Conservation (phyloP, 1,140 invertebrate genomes). For the Rhynchophorus ferrugineus region DNA sequence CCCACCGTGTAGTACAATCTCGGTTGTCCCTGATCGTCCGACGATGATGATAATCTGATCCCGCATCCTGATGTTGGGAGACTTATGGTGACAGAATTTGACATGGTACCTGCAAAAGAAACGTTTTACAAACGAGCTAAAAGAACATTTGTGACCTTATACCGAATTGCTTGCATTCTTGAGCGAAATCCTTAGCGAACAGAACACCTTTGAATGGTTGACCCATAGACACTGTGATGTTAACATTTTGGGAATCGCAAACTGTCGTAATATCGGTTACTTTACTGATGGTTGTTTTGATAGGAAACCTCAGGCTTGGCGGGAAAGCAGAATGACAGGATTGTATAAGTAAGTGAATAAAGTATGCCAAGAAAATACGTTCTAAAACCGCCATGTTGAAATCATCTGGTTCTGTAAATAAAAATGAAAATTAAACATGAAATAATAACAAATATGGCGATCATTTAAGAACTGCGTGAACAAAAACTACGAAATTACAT, state of each 20-base stretch:
- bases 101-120: slow-evolving; percentile 39
- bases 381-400: background rate
- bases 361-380: slow-evolving; percentile 4
- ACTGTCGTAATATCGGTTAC: slow-evolving; percentile 28
- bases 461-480: too few species aligned
- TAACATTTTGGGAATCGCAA: slow-evolving; percentile 35
- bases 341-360: background rate
- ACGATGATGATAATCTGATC: slow-evolving; percentile 48
- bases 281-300: slow-evolving; percentile 28
- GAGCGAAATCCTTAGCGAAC: slow-evolving; percentile 62
- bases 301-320: slow-evolving; percentile 25
- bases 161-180: slow-evolving; percentile 55
- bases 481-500: too few species aligned
- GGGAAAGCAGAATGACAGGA: slow-evolving; percentile 26
- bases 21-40: slow-evolving; percentile 40
- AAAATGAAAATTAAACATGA: too few species aligned
- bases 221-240: slow-evolving; percentile 42
- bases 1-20: slow-evolving; percentile 53
- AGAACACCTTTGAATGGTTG: slow-evolving; percentile 59
- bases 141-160: slow-evolving; percentile 11
- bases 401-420: slow-evolving; percentile 9
- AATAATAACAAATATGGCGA: too few species aligned
- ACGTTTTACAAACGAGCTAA: background rate
- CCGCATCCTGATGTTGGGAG: slow-evolving; percentile 59
- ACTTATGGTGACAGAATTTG: slow-evolving; percentile 45